phyloP scores from a whole-genome alignment of 2,113 vertebrate genomes.

The Mesembrinibis cayennensis region DNA sequence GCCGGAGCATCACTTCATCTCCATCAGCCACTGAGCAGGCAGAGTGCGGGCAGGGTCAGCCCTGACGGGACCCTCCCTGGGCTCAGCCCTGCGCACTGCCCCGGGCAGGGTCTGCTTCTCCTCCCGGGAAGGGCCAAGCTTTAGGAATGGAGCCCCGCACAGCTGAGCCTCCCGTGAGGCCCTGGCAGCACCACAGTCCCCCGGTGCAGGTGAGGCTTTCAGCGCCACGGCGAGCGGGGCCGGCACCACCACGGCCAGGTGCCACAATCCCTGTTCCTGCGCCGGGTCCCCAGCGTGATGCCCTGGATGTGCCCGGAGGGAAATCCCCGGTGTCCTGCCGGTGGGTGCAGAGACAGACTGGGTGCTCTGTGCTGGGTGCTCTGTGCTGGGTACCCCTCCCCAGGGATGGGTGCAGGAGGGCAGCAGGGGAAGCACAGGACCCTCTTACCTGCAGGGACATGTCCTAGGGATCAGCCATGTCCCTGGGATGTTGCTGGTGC shows the following conservation, averaged over 20 bases:
- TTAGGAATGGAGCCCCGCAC: not conserved
- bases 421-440: not conserved
- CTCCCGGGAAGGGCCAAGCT: not conserved
- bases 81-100: not conserved
- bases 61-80: fast-evolving
- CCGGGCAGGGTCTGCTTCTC: not conserved
- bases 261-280: not conserved
- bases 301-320: not conserved
- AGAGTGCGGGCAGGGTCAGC: not conserved
- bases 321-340: not conserved
- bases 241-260: fast-evolving
- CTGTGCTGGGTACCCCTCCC: not conserved
- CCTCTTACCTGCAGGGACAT: fast-evolving
- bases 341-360: not conserved
- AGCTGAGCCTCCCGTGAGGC: not conserved
- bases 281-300: not conserved
- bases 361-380: not conserved
- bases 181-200: not conserved
- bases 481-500: fast-evolving
- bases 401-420: not conserved
- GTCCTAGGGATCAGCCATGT: not conserved
- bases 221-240: fast-evolving
- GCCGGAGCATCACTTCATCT: not conserved
- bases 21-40: not conserved
- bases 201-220: fast-evolving